Evolutionary conservation across 2,888 invertebrate species (phyloP).

Genomic region (Cheilosia variabilis): DNA sequence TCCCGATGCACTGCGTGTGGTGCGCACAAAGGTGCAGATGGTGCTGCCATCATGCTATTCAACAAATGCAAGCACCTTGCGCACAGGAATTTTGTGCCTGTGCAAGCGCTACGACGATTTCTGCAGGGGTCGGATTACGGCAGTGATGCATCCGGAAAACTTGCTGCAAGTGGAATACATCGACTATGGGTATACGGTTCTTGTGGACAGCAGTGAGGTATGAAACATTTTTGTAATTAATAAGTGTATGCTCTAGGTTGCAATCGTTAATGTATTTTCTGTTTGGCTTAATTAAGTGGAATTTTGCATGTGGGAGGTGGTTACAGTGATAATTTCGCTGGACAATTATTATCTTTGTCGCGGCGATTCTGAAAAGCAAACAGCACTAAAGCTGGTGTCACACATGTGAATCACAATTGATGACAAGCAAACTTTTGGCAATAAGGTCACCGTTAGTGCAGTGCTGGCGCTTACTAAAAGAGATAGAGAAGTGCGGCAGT

Average conservation of each 20-base stretch:
- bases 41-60: conserved; percentile 80
- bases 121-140: conserved; percentile 87
- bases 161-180: conserved; percentile 87
- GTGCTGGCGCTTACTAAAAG: conserved; percentile 30
- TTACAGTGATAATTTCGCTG: conserved; percentile 45
- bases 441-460: conserved; percentile 26
- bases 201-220: conserved; percentile 85
- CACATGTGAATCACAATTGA: conserved; percentile 38
- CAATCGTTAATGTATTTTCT: conserved; percentile 26
- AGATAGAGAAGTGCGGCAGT: conserved; percentile 7
- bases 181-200: conserved; percentile 88
- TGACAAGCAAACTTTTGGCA: conserved; percentile 37
- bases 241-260: conserved; percentile 4
- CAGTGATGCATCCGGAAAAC: conserved; percentile 84
- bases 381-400: background rate
- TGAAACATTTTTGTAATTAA: conserved; percentile 78
- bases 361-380: conserved; percentile 1
- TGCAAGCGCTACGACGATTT: conserved; percentile 85
- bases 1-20: conserved; percentile 79
- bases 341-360: conserved; percentile 39
- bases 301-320: conserved; percentile 73
- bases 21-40: conserved; percentile 80
- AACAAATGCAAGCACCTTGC: conserved; percentile 73
- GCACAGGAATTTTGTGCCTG: conserved; percentile 79
- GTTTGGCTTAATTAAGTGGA: conserved; percentile 56